These are phyloP conservation scores for Thymelicus sylvestris DNA, from an alignment of 2,888 invertebrate genomes.

Conservation along the genomic window DNA sequence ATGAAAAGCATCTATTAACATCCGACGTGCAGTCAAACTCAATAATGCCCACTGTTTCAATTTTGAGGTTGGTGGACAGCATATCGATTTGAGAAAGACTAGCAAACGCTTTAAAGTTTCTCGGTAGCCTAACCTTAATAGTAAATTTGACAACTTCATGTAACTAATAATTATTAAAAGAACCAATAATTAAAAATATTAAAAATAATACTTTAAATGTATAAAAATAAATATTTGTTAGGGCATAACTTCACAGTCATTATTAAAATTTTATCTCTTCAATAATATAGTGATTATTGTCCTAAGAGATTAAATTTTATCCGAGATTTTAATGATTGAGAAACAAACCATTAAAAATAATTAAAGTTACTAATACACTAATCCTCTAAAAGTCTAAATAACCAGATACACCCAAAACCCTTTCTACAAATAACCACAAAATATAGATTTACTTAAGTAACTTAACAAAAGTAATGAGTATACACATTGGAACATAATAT, in stretches of 20 bases:
- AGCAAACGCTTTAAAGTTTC: too few species aligned
- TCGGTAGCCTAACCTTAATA: too few species aligned
- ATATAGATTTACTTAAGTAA: constrained; percentile 3
- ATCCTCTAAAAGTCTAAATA: not conserved
- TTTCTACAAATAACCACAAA: not conserved
- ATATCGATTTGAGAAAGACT: too few species aligned
- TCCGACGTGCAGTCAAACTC: too few species aligned
- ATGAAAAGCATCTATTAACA: too few species aligned
- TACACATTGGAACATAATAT: constrained; percentile 23
- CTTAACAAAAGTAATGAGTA: constrained; percentile 4
- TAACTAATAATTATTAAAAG: too few species aligned
- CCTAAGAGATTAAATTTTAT: not conserved
- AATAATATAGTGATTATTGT: not conserved
- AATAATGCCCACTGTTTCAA: too few species aligned
- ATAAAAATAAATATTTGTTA: not conserved
- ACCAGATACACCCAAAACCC: not conserved
- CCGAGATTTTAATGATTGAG: not conserved
- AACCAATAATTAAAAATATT: too few species aligned
- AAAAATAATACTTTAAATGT: too few species aligned
- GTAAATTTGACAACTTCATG: too few species aligned
- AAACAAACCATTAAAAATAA: not conserved
- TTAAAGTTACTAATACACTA: not conserved
- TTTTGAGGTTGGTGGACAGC: too few species aligned
- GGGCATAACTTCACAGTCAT: not conserved
- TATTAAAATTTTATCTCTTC: not conserved